These are phyloP conservation scores for Tenebrosternarchus preto DNA, from an alignment of 2,113 vertebrate species.

Conservation along the genomic window DNA sequence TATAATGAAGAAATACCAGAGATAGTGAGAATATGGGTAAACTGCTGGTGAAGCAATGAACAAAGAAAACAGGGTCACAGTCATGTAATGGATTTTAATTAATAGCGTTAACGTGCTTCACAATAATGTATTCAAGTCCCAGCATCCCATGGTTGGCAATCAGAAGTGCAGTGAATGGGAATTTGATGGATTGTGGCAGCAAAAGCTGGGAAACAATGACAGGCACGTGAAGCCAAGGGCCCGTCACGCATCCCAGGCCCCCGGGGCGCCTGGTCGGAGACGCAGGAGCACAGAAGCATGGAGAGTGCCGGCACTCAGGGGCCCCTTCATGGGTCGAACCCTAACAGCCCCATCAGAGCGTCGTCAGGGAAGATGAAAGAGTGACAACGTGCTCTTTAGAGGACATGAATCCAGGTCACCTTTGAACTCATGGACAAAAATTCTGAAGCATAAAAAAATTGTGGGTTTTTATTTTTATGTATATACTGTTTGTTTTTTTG, in stretches of 20 bases:
- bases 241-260: slow-evolving; percentile 11
- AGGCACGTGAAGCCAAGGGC: not conserved
- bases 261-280: slow-evolving; percentile 20
- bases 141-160: not conserved
- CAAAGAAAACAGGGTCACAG: not conserved
- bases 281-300: slow-evolving; percentile 22
- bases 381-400: slow-evolving; percentile 44
- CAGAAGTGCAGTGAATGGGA: not conserved
- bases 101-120: not conserved
- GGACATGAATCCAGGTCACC: slow-evolving; percentile 46
- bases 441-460: slow-evolving; percentile 23
- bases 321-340: slow-evolving; percentile 49
- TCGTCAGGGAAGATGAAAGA: slow-evolving; percentile 42
- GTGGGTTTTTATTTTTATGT: not conserved
- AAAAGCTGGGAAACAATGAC: not conserved
- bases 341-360: slow-evolving; percentile 41
- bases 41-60: not conserved
- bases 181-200: not conserved
- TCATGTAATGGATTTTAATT: slow-evolving; percentile 4
- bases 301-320: slow-evolving; percentile 45
- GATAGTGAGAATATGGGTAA: not conserved
- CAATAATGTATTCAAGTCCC: not conserved
- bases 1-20: slow-evolving; percentile 12
- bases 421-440: slow-evolving; percentile 47
- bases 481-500: slow-evolving; percentile 42